Conservation (phyloP, 1,140 invertebrate genomes). For the Drosophila miranda region DNA sequence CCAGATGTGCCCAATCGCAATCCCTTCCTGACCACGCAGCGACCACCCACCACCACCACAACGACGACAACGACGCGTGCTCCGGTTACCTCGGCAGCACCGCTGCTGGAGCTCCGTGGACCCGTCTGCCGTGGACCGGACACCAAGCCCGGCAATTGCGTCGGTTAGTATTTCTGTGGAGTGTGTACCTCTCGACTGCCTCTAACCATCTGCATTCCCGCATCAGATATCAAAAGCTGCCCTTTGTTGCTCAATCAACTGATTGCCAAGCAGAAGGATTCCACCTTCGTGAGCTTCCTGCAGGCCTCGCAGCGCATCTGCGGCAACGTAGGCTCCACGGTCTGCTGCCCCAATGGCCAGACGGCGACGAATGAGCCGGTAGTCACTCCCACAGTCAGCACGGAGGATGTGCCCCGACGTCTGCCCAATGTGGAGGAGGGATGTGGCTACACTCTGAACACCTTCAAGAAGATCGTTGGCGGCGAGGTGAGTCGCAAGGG, state of each 20-base stretch:
- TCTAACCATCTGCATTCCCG: not conserved
- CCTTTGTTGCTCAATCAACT: slow-evolving; percentile 50
- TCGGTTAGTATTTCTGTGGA: slow-evolving; percentile 41
- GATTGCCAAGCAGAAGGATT: slow-evolving; percentile 41
- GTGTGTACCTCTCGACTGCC: not conserved
- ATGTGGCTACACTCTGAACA: slow-evolving; percentile 74
- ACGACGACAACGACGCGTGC: slow-evolving; percentile 39
- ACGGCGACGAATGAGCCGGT: not conserved
- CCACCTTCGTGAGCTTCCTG: slow-evolving; percentile 53
- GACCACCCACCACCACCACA: slow-evolving; percentile 4
- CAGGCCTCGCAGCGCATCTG: slow-evolving; percentile 64
- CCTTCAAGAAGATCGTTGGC: slow-evolving; percentile 82
- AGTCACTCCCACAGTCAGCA: slow-evolving; percentile 12
- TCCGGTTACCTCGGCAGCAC: slow-evolving; percentile 24
- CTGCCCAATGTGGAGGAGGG: slow-evolving; percentile 66
- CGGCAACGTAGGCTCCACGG: slow-evolving; percentile 30
- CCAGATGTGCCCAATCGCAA: slow-evolving; percentile 20
- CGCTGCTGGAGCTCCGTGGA: slow-evolving; percentile 40
- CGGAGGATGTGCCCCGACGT: slow-evolving; percentile 53
- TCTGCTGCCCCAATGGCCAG: slow-evolving; percentile 66
- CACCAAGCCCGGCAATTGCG: slow-evolving; percentile 52
- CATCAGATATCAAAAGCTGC: slow-evolving; percentile 60
- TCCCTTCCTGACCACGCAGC: slow-evolving; percentile 34
- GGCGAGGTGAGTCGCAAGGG: slow-evolving; percentile 76
- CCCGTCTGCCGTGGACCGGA: slow-evolving; percentile 59